Conservation (phyloP, 2,797 vertebrate genomes). For the Myotis daubentonii region DNA sequence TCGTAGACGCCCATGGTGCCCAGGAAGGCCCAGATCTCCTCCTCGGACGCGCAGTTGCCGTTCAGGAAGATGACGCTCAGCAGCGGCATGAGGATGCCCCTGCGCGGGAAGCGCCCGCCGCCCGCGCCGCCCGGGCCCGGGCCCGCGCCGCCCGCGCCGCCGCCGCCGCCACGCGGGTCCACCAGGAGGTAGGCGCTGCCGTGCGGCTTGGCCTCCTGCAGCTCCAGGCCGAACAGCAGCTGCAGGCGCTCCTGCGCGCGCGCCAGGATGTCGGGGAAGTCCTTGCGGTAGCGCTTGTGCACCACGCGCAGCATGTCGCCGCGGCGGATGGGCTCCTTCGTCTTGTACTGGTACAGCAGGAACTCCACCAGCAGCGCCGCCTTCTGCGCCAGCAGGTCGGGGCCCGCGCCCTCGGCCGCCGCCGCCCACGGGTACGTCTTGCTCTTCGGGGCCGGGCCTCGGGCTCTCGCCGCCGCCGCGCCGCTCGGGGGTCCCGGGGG, state of each 20-base stretch:
- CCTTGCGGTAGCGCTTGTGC: neutral
- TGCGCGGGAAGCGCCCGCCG: neutral
- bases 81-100: neutral
- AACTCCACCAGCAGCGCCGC: neutral
- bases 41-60: neutral
- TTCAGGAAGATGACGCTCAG: neutral
- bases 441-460: neutral
- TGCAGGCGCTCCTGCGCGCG: neutral
- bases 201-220: neutral
- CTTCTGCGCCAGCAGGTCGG: neutral
- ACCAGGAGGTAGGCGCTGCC: neutral
- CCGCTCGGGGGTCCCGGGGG: too few relatives aligned
- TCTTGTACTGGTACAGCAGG: neutral
- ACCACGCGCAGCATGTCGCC: neutral
- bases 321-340: neutral
- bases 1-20: neutral
- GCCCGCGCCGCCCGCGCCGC: too few relatives aligned
- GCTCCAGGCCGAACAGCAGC: neutral
- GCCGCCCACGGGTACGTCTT: neutral
- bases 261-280: neutral
- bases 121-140: too few relatives aligned
- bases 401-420: neutral
- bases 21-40: neutral
- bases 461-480: too few relatives aligned
- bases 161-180: neutral